Conservation (phyloP, 2,113 vertebrate species). For the Steatornis caripensis region DNA sequence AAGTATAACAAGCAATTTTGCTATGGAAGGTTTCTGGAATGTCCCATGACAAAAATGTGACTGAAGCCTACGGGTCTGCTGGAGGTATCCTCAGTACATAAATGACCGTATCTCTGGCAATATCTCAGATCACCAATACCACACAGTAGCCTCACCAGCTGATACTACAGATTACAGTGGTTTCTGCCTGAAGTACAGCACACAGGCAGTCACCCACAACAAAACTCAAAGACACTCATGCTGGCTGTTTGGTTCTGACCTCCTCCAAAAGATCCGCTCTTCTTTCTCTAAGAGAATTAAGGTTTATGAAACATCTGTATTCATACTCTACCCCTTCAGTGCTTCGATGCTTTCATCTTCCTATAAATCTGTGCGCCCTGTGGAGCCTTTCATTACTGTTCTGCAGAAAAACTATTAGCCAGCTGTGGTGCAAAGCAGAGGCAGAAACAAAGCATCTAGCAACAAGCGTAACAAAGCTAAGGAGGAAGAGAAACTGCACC, state of each 20-base stretch:
- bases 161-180: neutral
- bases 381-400: neutral
- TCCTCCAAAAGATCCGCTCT: neutral
- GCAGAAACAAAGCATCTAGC: neutral
- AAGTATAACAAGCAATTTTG: conserved; percentile 31
- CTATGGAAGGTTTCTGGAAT: conserved; percentile 44
- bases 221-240: neutral
- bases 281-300: neutral
- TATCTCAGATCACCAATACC: neutral
- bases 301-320: neutral
- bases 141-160: neutral
- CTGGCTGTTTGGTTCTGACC: neutral
- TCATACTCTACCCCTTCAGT: neutral
- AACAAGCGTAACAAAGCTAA: neutral
- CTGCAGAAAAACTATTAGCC: neutral
- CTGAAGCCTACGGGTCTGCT: neutral
- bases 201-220: neutral
- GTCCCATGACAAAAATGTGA: neutral
- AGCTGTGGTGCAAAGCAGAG: neutral
- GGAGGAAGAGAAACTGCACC: neutral
- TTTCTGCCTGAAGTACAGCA: neutral
- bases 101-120: neutral
- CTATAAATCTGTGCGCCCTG: neutral
- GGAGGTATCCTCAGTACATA: neutral
- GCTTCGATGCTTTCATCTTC: neutral